Conservation (phyloP, 2,113 vertebrate genomes). For the Ursus arctos region DNA sequence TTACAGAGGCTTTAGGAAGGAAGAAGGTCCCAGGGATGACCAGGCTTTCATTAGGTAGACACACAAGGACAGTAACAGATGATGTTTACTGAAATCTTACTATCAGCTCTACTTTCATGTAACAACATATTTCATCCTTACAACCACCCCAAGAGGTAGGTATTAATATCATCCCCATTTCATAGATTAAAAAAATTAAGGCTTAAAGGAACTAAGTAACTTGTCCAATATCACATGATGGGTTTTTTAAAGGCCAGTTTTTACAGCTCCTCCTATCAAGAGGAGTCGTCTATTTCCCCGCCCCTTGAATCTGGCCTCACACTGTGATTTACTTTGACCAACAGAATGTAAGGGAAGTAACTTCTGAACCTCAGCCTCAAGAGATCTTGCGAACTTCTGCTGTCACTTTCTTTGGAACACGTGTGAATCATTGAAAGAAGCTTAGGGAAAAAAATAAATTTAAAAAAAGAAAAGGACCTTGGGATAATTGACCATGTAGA, state of each 20-base stretch:
- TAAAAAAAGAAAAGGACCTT: not conserved
- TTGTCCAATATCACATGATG: slow-evolving; percentile 3
- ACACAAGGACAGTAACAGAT: not conserved
- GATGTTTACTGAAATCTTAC: not conserved
- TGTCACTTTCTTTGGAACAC: not conserved
- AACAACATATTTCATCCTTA: slow-evolving; percentile 15
- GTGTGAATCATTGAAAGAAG: not conserved
- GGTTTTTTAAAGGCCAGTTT: not conserved
- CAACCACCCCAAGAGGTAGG: not conserved
- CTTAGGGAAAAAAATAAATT: not conserved
- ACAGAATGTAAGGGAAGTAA: not conserved
- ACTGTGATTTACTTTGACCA: not conserved
- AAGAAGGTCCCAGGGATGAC: not conserved
- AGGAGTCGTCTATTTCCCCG: not conserved
- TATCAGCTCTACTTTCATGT: not conserved
- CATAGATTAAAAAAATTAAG: not conserved
- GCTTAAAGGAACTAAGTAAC: slow-evolving; percentile 9
- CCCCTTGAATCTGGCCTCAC: not conserved
- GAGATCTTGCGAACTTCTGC: not conserved
- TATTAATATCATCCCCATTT: not conserved
- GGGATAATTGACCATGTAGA: not conserved
- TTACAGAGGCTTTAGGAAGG: slow-evolving; percentile 7
- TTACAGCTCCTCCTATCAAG: not conserved
- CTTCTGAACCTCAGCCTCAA: not conserved
- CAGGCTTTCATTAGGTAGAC: slow-evolving; percentile 24